Conservation (phyloP, 2,888 invertebrate species). For the Caenorhabditis imperialis region DNA sequence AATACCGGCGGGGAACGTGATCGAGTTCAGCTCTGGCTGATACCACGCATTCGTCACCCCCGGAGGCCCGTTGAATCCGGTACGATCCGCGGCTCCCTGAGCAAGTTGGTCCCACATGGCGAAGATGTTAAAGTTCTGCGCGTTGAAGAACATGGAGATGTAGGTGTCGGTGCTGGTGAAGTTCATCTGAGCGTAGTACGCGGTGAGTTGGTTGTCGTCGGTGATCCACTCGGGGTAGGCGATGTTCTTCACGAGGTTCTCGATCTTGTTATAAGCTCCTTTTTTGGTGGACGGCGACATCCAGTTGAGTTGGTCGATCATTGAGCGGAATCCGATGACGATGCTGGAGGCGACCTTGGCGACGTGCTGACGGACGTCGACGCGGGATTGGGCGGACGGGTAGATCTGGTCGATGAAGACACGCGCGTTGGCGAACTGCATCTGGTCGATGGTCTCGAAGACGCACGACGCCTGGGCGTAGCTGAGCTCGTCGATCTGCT, state of each 20-base stretch:
- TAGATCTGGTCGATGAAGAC: constrained; percentile 71
- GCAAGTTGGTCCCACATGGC: constrained; percentile 51
- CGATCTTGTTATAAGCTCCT: constrained; percentile 72
- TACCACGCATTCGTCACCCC: constrained; percentile 68
- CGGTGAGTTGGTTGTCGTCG: constrained; percentile 60
- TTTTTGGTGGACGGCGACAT: constrained; percentile 69
- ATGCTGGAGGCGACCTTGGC: constrained; percentile 64
- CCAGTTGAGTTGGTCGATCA: constrained; percentile 74
- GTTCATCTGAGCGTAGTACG: constrained; percentile 62
- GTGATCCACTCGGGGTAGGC: constrained; percentile 72
- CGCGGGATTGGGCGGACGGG: constrained; percentile 48
- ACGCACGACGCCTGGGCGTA: constrained; percentile 57
- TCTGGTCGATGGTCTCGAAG: constrained; percentile 56
- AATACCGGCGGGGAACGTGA: constrained; percentile 76
- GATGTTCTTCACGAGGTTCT: constrained; percentile 72
- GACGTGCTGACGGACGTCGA: constrained; percentile 64
- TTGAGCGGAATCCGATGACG: constrained; percentile 68
- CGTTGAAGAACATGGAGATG: constrained; percentile 50
- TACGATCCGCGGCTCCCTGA: constrained; percentile 52
- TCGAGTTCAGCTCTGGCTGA: constrained; percentile 72
- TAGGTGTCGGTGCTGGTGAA: constrained; percentile 48
- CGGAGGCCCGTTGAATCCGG: constrained; percentile 64
- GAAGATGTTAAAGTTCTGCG: constrained; percentile 50
- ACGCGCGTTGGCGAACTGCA: constrained; percentile 71
- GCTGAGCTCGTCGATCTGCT: constrained; percentile 26